Percentiles rank a stretch among this genome's conserved stretches.
Evolutionary conservation across 37 sponge, comb jelly and placozoan species (phyloP).

Genomic region (Aplysina aerophoba): DNA sequence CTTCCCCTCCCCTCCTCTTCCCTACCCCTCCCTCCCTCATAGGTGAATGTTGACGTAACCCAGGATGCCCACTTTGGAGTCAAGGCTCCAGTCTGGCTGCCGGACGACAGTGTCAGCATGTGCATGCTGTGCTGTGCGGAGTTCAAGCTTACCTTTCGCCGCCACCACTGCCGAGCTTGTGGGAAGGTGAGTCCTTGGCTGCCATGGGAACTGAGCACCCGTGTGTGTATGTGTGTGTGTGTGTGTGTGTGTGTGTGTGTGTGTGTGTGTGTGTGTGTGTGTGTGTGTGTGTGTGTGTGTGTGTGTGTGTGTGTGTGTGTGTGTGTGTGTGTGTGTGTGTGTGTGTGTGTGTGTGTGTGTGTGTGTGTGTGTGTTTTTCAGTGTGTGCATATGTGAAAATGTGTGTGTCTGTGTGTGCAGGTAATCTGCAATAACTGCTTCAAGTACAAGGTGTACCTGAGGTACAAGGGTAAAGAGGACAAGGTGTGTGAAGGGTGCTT

Average conservation of each 20-base stretch:
- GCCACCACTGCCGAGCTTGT: conserved; percentile 97
- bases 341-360: not conserved
- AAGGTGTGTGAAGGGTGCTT: conserved; percentile 74
- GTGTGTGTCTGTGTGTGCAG: conserved; percentile 37
- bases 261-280: conserved; percentile 1
- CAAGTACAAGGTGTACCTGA: conserved; percentile 70
- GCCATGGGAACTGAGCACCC: not conserved
- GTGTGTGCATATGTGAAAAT: not conserved
- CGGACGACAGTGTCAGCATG: conserved; percentile 91
- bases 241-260: no score
- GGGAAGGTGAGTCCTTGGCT: conserved; percentile 71
- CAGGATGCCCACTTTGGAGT: conserved; percentile 48
- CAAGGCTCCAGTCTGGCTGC: conserved; percentile 92
- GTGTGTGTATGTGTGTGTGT: not conserved
- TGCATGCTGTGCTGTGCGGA: conserved; percentile 83
- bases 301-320: not conserved
- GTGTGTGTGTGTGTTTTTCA: not conserved
- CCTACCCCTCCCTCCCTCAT: not conserved
- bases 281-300: not conserved
- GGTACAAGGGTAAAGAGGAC: conserved; percentile 65
- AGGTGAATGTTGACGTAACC: not conserved
- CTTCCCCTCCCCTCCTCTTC: not conserved
- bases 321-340: not conserved
- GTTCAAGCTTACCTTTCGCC: conserved; percentile 85
- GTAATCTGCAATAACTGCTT: conserved; percentile 85